A percentile compares a stretch with the other conserved stretches of the same genome.
Conservation (phyloP, 2,797 vertebrate species). For the Cossypha caffra region DNA sequence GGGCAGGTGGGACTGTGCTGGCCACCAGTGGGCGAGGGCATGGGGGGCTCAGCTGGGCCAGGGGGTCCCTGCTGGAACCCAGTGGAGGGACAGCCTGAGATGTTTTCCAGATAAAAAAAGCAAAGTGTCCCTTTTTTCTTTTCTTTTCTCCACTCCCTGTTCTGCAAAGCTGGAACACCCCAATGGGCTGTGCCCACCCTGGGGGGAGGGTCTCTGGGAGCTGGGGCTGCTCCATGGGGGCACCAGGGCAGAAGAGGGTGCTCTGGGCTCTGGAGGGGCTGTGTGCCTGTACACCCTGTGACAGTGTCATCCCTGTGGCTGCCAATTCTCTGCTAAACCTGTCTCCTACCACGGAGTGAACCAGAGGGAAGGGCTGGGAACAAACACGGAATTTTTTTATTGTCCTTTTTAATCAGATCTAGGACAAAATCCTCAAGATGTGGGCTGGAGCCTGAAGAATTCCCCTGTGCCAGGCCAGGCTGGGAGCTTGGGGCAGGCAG, state of each 20-base stretch:
- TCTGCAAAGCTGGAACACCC: background rate
- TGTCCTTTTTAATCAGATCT: background rate
- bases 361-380: background rate
- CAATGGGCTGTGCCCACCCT: rapidly evolving
- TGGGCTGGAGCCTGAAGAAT: background rate
- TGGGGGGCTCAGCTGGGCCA: background rate
- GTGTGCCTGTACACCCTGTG: rapidly evolving
- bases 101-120: background rate
- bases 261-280: background rate
- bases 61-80: background rate
- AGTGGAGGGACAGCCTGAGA: too few relatives aligned
- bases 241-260: background rate
- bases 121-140: background rate
- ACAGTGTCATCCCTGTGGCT: rapidly evolving
- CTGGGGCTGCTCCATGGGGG: rapidly evolving
- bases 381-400: rapidly evolving
- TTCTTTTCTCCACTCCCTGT: rapidly evolving
- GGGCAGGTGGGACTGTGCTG: background rate
- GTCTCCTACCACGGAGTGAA: rapidly evolving
- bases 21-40: rapidly evolving
- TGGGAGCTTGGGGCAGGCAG: background rate
- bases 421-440: background rate
- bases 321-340: background rate
- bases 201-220: too few relatives aligned
- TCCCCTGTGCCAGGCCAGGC: background rate